A percentile compares a stretch with the other conserved stretches of the same genome.
Evolutionary conservation across 2,797 vertebrate species (phyloP).

Genomic region (Acrocephalus scirpaceus): DNA sequence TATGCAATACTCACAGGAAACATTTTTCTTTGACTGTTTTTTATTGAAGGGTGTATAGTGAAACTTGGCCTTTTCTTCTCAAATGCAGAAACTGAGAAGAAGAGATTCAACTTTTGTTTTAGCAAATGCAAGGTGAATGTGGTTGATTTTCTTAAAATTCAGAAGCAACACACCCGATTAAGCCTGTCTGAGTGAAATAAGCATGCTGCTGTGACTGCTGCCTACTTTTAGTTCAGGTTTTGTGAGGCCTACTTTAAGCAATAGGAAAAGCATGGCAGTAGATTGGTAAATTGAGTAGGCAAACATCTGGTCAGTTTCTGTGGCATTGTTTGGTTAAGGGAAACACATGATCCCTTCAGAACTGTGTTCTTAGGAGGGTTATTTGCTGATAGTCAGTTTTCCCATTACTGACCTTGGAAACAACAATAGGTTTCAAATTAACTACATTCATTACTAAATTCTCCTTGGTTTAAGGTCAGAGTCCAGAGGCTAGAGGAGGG

Average conservation of each 20-base stretch:
- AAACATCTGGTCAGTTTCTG: not conserved
- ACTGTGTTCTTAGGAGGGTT: not conserved
- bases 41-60: not conserved
- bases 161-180: not conserved
- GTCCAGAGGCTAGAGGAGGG: not conserved
- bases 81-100: not conserved
- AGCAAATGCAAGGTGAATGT: not conserved
- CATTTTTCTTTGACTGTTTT: not conserved
- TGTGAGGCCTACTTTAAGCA: not conserved
- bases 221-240: not conserved
- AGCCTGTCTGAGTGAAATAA: not conserved
- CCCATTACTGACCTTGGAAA: conserved; percentile 31
- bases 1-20: not conserved
- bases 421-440: conserved; percentile 36
- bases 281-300: not conserved
- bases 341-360: not conserved
- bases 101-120: not conserved
- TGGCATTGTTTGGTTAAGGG: not conserved
- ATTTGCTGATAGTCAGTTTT: not conserved
- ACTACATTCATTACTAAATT: not conserved
- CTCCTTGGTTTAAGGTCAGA: not conserved
- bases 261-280: not conserved
- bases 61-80: not conserved
- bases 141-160: not conserved
- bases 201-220: not conserved